These are phyloP conservation scores for Heteronetta atricapilla DNA, from an alignment of 2,113 vertebrate species.

Conservation along the genomic window DNA sequence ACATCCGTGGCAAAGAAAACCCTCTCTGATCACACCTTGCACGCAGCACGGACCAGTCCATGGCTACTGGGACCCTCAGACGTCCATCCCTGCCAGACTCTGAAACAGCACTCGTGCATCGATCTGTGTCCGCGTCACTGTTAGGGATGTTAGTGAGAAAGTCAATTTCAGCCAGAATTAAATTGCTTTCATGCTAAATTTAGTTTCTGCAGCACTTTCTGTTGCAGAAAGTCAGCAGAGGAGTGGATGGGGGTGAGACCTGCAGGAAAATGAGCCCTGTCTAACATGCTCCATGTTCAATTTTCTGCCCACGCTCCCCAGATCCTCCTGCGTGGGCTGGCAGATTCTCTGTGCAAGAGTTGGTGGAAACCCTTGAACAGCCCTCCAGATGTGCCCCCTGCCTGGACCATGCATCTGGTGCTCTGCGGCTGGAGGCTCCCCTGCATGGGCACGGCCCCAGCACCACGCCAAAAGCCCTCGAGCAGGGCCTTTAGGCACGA, in stretches of 20 bases:
- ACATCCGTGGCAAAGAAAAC: neutral
- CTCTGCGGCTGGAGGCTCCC: no score
- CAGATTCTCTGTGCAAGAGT: no score
- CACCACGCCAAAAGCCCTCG: neutral
- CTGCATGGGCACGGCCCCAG: neutral
- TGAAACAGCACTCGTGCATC: neutral
- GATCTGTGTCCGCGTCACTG: neutral
- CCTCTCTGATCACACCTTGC: neutral
- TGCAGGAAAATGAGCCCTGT: neutral
- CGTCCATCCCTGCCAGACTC: neutral
- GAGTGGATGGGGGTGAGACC: neutral
- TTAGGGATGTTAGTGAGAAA: neutral
- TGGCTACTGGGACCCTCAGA: rapidly evolving
- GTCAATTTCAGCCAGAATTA: neutral
- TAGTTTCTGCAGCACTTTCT: neutral
- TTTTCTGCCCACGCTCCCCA: neutral
- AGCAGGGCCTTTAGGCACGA: neutral
- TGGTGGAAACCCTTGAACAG: no score
- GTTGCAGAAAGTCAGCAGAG: neutral
- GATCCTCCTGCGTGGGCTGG: neutral
- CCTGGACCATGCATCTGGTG: no score
- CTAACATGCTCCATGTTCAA: rapidly evolving
- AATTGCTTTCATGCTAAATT: neutral
- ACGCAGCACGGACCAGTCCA: neutral
- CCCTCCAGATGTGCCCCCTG: no score